A percentile compares a stretch with the other conserved stretches of the same genome.
Conservation (phyloP, 2,888 invertebrate genomes). For the Polylopha cassiicola region DNA sequence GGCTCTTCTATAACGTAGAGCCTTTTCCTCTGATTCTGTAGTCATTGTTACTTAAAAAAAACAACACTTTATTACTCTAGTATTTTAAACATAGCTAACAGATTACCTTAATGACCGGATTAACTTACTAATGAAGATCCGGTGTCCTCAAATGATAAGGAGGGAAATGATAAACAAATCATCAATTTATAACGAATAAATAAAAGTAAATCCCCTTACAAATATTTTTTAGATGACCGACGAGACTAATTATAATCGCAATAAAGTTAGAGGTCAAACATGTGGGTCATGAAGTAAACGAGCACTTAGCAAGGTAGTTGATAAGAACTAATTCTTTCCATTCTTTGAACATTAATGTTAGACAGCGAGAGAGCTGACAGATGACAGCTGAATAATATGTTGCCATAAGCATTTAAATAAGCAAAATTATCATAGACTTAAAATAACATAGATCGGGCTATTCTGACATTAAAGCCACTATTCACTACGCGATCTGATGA, state of each 20-base stretch:
- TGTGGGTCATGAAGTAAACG: slow-evolving; percentile 13
- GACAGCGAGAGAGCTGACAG: not conserved
- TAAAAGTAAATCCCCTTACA: too few species aligned
- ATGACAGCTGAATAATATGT: not conserved
- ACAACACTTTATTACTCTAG: not conserved
- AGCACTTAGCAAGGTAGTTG: slow-evolving; percentile 7
- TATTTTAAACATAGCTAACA: too few species aligned
- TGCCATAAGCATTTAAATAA: too few species aligned
- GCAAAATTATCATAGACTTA: too few species aligned
- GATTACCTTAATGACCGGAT: too few species aligned
- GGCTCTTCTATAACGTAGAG: slow-evolving; percentile 82
- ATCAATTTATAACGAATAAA: too few species aligned
- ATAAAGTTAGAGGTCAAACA: slow-evolving; percentile 19
- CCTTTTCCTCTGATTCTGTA: slow-evolving; percentile 66
- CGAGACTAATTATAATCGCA: slow-evolving; percentile 10
- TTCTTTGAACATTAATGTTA: too few species aligned
- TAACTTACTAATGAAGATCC: slow-evolving; percentile 14
- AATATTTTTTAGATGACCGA: slow-evolving; percentile 12
- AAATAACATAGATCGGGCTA: too few species aligned
- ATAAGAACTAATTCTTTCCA: too few species aligned
- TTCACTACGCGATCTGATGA: too few species aligned
- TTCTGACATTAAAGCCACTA: too few species aligned
- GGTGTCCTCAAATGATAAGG: slow-evolving; percentile 20
- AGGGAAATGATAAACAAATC: slow-evolving; percentile 16
- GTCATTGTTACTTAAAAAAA: slow-evolving; percentile 41